phyloP scores from a whole-genome alignment of 2,888 invertebrate species.

The Drosophila antonietae region DNA sequence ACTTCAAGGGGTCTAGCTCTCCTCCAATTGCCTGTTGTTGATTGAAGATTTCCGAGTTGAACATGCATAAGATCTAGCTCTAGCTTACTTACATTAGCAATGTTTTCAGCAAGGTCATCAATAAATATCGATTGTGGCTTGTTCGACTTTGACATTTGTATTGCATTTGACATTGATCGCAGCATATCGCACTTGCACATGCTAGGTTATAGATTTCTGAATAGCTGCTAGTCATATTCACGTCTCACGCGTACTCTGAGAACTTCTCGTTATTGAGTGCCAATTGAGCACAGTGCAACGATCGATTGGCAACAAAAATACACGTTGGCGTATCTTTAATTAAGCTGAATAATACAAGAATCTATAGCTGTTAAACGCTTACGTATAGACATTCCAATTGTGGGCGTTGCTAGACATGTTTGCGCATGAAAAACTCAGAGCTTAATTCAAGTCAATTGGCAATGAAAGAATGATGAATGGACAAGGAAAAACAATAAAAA shows the following conservation, averaged over 20 bases:
- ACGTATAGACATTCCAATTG: neutral
- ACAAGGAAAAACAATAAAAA: too few species aligned
- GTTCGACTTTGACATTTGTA: slow-evolving; percentile 47
- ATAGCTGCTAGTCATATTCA: slow-evolving; percentile 6
- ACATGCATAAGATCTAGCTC: neutral
- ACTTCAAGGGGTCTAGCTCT: neutral
- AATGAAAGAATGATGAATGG: too few species aligned
- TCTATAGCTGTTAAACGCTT: slow-evolving; percentile 6
- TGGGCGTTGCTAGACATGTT: slow-evolving; percentile 20
- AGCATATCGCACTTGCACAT: neutral
- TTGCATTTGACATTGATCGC: slow-evolving; percentile 42
- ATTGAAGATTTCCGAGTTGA: neutral
- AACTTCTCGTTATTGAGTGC: slow-evolving; percentile 19
- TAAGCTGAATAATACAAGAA: slow-evolving; percentile 46
- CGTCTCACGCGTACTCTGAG: slow-evolving; percentile 7
- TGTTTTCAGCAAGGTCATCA: slow-evolving; percentile 15
- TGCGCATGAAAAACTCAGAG: slow-evolving; percentile 1
- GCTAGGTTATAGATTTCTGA: neutral
- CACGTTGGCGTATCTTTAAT: slow-evolving; percentile 49
- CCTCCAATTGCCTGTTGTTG: neutral
- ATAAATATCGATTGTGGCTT: slow-evolving; percentile 19
- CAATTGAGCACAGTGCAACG: slow-evolving; percentile 43
- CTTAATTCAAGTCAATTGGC: neutral
- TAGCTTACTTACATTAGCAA: neutral
- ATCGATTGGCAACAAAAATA: slow-evolving; percentile 37